A percentile compares a stretch with the other conserved stretches of the same genome.
phyloP scores from a whole-genome alignment of 1,140 invertebrate genomes.

The Lepidurus apus region DNA sequence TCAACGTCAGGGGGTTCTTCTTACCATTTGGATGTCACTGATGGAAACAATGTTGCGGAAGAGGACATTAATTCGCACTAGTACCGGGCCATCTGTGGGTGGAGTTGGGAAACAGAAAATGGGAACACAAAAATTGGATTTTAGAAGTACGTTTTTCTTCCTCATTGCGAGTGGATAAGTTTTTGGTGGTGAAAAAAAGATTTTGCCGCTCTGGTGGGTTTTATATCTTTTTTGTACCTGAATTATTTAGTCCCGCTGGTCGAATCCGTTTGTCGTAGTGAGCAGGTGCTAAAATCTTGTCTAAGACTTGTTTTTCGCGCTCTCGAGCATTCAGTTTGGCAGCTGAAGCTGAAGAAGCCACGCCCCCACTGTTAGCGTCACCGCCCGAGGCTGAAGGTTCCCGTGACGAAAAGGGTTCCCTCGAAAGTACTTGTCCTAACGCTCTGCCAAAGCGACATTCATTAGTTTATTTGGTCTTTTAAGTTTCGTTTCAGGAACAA shows the following conservation, averaged over 20 bases:
- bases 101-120: too few species aligned
- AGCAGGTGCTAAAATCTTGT: conserved; percentile 81
- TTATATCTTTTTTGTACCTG: conserved; percentile 59
- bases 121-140: too few species aligned
- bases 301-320: conserved; percentile 89
- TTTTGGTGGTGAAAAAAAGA: neutral
- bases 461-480: too few species aligned
- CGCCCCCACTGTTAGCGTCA: neutral
- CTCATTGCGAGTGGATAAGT: neutral
- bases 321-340: conserved; percentile 66
- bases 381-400: neutral
- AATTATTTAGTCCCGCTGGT: conserved; percentile 84
- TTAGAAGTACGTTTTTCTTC: neutral
- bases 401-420: neutral
- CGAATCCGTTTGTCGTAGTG: conserved; percentile 87
- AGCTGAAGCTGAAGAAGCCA: neutral
- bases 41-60: conserved; percentile 49
- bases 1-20: conserved; percentile 7
- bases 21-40: conserved; percentile 52
- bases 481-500: neutral
- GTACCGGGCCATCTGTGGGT: conserved; percentile 38
- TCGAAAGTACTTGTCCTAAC: neutral
- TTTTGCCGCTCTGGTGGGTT: neutral
- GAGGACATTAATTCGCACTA: conserved; percentile 46
- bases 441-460: neutral